Conservation (phyloP, 2,888 invertebrate species). For the Drosophila niveifrons region DNA sequence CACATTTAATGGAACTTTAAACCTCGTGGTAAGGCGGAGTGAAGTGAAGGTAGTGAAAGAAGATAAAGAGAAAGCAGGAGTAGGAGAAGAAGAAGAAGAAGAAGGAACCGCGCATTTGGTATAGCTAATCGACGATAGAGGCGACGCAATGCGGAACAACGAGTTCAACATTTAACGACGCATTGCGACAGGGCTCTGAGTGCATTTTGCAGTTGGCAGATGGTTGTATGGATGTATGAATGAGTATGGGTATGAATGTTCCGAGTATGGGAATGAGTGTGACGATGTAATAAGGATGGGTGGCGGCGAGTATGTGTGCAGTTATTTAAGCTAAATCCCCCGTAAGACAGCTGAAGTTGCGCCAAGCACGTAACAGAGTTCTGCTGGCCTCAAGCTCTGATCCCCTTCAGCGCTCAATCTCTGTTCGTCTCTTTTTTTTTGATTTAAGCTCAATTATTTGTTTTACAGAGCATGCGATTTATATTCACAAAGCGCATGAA, state of each 20-base stretch:
- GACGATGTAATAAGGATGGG: slow-evolving; percentile 13
- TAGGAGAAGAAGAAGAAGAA: neutral
- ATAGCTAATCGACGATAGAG: slow-evolving; percentile 46
- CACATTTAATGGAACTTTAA: slow-evolving; percentile 51
- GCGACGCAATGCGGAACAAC: slow-evolving; percentile 26
- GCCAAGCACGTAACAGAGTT: slow-evolving; percentile 63
- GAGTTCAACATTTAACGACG: slow-evolving; percentile 36
- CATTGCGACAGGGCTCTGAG: slow-evolving; percentile 49
- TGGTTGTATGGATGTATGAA: slow-evolving; percentile 1
- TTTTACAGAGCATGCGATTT: slow-evolving; percentile 41
- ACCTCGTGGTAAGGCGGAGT: too few species aligned
- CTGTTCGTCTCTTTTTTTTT: slow-evolving; percentile 20
- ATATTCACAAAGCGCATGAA: slow-evolving; percentile 19
- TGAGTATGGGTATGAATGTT: neutral
- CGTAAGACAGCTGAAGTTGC: slow-evolving; percentile 60
- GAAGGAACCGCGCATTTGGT: slow-evolving; percentile 12
- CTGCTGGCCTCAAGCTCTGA: neutral
- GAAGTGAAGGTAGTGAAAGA: too few species aligned
- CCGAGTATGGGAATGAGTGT: slow-evolving; percentile 10
- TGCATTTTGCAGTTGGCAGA: slow-evolving; percentile 18
- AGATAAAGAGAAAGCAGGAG: too few species aligned
- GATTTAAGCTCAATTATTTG: slow-evolving; percentile 67
- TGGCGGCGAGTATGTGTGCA: slow-evolving; percentile 38
- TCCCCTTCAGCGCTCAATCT: neutral
- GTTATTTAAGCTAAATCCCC: slow-evolving; percentile 72